Conservation (phyloP, 2,888 invertebrate species). For the Napeogenes sylphis region DNA sequence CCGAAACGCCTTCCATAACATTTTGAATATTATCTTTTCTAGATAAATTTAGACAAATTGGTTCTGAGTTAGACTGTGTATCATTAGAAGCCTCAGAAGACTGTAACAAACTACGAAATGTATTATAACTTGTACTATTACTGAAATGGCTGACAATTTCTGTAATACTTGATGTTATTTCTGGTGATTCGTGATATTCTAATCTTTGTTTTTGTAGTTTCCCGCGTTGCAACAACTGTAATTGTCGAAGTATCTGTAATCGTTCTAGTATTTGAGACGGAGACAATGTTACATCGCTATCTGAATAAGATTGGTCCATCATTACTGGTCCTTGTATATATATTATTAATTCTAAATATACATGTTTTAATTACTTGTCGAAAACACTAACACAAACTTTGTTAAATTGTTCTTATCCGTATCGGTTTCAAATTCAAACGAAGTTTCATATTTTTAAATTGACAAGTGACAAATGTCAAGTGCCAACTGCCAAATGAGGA, state of each 20-base stretch:
- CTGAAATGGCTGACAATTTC: slow-evolving; percentile 70
- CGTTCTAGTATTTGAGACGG: slow-evolving; percentile 67
- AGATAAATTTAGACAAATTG: slow-evolving; percentile 31
- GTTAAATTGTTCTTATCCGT: too few relatives aligned
- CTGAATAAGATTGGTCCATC: slow-evolving; percentile 65
- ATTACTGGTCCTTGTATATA: slow-evolving; percentile 1
- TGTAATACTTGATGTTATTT: slow-evolving; percentile 56
- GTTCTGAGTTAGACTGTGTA: slow-evolving; percentile 36
- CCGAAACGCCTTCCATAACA: slow-evolving; percentile 66
- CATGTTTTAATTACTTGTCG: background rate
- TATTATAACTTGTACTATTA: slow-evolving; percentile 65
- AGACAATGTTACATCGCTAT: slow-evolving; percentile 62
- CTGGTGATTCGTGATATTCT: slow-evolving; percentile 55
- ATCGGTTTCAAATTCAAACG: background rate
- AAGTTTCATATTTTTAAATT: background rate
- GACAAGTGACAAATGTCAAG: background rate
- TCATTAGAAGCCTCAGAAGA: slow-evolving; percentile 47
- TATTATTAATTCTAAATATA: background rate
- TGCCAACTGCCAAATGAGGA: background rate
- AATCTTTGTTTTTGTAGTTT: slow-evolving; percentile 66
- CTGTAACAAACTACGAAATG: slow-evolving; percentile 63
- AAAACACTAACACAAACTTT: too few relatives aligned
- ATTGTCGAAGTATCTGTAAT: slow-evolving; percentile 60
- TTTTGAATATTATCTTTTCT: slow-evolving; percentile 52
- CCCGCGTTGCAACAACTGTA: slow-evolving; percentile 65